phyloP scores from a whole-genome alignment of 2,888 invertebrate species.

The Sthenelais limicola region DNA sequence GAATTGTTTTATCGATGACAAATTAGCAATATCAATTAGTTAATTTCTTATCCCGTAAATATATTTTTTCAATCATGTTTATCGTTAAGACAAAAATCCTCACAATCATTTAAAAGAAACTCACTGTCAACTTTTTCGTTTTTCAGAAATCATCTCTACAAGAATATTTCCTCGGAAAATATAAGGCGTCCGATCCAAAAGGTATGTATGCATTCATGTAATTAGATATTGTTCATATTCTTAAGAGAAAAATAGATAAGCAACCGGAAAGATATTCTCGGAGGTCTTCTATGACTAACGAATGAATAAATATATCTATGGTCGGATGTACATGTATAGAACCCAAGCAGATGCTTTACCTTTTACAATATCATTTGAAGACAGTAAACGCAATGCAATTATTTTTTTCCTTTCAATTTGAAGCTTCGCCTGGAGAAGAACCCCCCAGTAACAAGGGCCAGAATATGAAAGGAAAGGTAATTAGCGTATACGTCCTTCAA shows the following conservation, averaged over 20 bases:
- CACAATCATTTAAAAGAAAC: not conserved
- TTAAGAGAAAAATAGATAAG: not conserved
- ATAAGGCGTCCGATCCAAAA: not conserved
- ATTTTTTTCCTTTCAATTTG: no score
- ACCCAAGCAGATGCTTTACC: no score
- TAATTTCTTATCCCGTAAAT: not conserved
- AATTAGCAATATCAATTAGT: not conserved
- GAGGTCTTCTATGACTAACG: not conserved
- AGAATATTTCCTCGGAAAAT: slow-evolving; percentile 84
- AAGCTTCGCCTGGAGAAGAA: no score
- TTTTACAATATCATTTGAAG: no score
- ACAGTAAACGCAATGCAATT: no score
- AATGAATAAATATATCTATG: not conserved
- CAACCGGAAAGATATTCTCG: slow-evolving; percentile 53
- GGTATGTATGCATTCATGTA: not conserved
- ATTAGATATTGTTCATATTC: not conserved
- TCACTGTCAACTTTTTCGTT: slow-evolving; percentile 7
- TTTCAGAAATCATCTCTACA: slow-evolving; percentile 74
- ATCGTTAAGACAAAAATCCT: not conserved
- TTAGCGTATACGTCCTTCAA: no score
- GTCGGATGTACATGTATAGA: no score
- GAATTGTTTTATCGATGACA: not conserved
- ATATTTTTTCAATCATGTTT: not conserved
- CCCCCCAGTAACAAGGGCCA: no score
- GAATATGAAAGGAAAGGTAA: no score